These are phyloP conservation scores for Hymenopus coronatus DNA, from an alignment of 2,888 invertebrate genomes.

Conservation along the genomic window DNA sequence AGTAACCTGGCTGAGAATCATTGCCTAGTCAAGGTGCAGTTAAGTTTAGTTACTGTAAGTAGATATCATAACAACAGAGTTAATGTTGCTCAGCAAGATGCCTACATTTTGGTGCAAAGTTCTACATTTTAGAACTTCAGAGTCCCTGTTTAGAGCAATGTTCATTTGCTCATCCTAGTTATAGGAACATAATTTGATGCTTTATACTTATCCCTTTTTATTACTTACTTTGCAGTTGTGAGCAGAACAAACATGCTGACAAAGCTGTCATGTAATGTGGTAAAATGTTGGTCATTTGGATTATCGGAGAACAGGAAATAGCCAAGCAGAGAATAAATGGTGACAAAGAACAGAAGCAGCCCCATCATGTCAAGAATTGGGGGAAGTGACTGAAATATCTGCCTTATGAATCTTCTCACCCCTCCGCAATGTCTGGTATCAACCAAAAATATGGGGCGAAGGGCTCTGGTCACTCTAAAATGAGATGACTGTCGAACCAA, in stretches of 20 bases:
- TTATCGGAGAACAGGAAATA: constrained; percentile 78
- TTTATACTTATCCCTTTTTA: not conserved
- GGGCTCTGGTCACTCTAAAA: constrained; percentile 80
- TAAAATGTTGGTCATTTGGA: constrained; percentile 71
- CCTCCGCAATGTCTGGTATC: constrained; percentile 83
- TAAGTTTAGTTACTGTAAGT: too few species aligned
- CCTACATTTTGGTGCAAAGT: too few species aligned
- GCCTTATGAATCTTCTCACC: constrained; percentile 55
- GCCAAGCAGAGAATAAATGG: constrained; percentile 77
- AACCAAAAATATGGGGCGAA: constrained; percentile 84
- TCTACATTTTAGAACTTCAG: too few species aligned
- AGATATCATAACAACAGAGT: too few species aligned
- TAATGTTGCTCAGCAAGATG: too few species aligned
- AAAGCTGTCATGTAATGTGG: constrained; percentile 75
- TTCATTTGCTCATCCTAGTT: too few species aligned
- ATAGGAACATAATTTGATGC: too few species aligned
- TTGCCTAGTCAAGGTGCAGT: too few species aligned
- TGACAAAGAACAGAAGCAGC: constrained; percentile 78
- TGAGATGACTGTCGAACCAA: constrained; percentile 78
- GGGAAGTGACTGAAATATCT: constrained; percentile 81
- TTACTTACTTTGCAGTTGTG: constrained; percentile 85
- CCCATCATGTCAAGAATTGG: constrained; percentile 87
- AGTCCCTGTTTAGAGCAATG: too few species aligned
- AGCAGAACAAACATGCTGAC: constrained; percentile 84
- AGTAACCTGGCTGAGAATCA: too few species aligned